phyloP scores from a whole-genome alignment of 1,140 invertebrate species.

The Camponotus floridanus region DNA sequence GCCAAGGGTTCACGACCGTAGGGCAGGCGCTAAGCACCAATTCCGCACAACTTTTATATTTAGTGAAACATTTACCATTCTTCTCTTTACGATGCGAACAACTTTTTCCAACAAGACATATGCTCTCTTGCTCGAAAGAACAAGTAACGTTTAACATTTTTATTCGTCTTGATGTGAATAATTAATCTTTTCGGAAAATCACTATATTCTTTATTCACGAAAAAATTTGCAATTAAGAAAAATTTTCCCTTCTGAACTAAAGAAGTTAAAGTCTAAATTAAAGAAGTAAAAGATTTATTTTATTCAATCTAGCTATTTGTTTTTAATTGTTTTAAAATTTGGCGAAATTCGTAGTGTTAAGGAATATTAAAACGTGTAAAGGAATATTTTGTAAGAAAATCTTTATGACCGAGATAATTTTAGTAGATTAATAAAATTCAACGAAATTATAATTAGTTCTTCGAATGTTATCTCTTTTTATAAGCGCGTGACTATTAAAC shows the following conservation, averaged over 20 bases:
- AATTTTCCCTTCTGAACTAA: background rate
- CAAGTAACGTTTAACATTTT: background rate
- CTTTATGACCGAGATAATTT: background rate
- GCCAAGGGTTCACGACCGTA: slow-evolving; percentile 60
- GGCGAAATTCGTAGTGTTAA: background rate
- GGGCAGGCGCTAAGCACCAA: background rate
- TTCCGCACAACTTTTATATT: slow-evolving; percentile 17
- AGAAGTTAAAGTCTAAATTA: too few relatives aligned
- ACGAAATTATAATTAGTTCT: background rate
- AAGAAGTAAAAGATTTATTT: background rate
- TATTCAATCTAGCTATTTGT: background rate
- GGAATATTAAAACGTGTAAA: too few relatives aligned
- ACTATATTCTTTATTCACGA: background rate
- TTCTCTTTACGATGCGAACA: background rate
- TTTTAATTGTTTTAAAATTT: slow-evolving; percentile 5
- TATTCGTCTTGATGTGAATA: background rate
- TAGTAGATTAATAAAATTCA: background rate
- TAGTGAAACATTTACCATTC: background rate
- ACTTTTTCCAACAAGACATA: background rate
- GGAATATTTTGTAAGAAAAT: background rate
- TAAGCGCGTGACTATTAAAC: background rate
- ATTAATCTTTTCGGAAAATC: background rate
- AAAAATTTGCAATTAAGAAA: background rate
- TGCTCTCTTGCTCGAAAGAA: background rate
- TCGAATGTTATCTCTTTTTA: background rate